Conservation (phyloP, 2,113 vertebrate species). For the Pachyramphus minor region DNA sequence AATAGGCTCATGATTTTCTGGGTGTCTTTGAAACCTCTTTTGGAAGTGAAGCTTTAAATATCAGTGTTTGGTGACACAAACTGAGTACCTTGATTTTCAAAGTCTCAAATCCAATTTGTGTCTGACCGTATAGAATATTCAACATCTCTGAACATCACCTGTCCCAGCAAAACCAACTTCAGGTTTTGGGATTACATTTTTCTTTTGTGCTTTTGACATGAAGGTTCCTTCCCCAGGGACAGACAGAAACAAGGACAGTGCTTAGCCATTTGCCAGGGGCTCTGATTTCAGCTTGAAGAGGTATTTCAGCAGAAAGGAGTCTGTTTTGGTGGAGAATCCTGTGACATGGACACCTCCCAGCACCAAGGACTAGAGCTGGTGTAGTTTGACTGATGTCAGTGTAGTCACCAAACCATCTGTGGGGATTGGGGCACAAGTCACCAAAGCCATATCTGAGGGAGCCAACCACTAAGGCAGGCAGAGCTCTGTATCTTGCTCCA, state of each 20-base stretch:
- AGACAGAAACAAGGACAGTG: neutral
- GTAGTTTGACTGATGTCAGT: neutral
- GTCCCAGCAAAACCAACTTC: neutral
- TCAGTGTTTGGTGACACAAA: neutral
- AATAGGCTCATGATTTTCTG: neutral
- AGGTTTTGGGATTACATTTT: neutral
- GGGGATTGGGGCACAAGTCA: neutral
- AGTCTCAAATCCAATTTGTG: neutral
- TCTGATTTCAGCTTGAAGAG: neutral
- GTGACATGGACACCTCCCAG: neutral
- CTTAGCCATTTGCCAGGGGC: neutral
- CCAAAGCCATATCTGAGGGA: neutral
- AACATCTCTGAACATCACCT: neutral
- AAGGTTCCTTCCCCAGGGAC: rapidly evolving
- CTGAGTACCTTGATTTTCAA: neutral
- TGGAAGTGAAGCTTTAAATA: neutral
- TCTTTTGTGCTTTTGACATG: neutral
- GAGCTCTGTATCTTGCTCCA: rapidly evolving
- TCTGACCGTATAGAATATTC: neutral
- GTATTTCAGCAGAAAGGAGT: neutral
- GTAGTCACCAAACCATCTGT: neutral
- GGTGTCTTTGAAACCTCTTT: neutral
- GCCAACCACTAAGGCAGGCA: neutral
- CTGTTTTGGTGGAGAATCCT: neutral
- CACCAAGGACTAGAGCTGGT: neutral